Base-by-base conservation (phyloP, 2,888 invertebrate species). In the Orchesella flavescens region DNA sequence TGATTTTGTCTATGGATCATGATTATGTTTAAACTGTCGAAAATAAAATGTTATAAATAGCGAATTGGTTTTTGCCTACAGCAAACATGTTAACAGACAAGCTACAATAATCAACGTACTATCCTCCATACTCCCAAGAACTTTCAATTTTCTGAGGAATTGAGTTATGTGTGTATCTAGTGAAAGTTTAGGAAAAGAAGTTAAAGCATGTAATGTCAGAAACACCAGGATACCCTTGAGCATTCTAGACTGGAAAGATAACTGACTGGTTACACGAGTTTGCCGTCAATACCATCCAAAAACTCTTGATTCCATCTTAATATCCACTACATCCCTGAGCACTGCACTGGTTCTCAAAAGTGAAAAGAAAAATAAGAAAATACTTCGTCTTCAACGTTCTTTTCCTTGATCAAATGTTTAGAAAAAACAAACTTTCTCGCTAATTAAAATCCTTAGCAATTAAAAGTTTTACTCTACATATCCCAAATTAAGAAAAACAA, bases 381-480 rank as follows among this genome's bases (percentile, higher is more conserved):
- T 34, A 34, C 34, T 34, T 34, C 34, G 2, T 34, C 34, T 34
- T 57, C 17, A 15, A 19, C n/a, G 23, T 77, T 71, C 71, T 59
- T 63, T 66, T 78, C 59, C 69, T 69, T 78, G 49, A 69, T 69
- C 61, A 78, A 78, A 78, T 69, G 69, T 78, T 69, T 49, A 78
- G 69, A 69, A 78, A 78, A 78, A 78, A 65, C 53, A 77, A 79
- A 79, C 78, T 87, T 88, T 88, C 87, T 87, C 86, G 68, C 88
- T 88, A 88, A 87, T 88, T 87, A 88, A 87, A 88, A 88, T 88
- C 86, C 84, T 86, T 87, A 68, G 81, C 74, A 88, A 88, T 88
- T 88, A 86, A 87, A 88, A 88, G 86, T 87, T 88, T 74, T 68
- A 65, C 73, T 77, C 15, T 43, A 59, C 43, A 53, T 34, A 43